Conservation (phyloP, 2,797 vertebrate species). For the Gymnodraco acuticeps region DNA sequence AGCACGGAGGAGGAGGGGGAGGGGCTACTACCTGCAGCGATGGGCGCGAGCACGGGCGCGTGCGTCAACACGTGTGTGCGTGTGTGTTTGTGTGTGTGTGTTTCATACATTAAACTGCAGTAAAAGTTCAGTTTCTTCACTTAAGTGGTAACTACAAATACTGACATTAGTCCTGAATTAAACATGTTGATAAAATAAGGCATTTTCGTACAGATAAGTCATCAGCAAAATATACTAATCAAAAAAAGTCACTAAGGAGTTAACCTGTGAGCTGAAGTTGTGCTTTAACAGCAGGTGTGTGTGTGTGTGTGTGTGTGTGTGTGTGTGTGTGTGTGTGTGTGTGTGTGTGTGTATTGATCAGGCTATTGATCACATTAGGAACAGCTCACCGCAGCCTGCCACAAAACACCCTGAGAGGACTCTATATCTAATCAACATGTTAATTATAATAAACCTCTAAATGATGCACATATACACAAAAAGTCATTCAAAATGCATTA, state of each 20-base stretch:
- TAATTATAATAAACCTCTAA: not conserved
- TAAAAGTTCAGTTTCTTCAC: too few species aligned
- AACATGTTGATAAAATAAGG: too few species aligned
- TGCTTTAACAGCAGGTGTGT: constrained; percentile 2
- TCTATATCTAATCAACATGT: constrained; percentile 1
- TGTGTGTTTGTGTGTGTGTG: not conserved
- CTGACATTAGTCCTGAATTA: too few species aligned
- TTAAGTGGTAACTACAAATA: too few species aligned
- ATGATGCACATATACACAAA: not conserved
- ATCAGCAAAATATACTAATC: too few species aligned
- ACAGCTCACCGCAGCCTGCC: constrained; percentile 31
- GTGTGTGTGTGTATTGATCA: constrained; percentile 36
- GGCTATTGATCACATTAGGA: constrained; percentile 50
- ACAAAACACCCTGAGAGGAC: constrained; percentile 14
- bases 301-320: not conserved
- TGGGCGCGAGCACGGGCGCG: constrained; percentile 31
- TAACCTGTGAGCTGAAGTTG: constrained; percentile 31
- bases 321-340: constrained; percentile 2
- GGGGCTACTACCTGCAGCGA: constrained; percentile 74
- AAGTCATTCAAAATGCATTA: too few species aligned
- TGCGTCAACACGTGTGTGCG: constrained; percentile 9
- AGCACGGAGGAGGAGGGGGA: constrained; percentile 48
- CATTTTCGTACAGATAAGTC: too few species aligned
- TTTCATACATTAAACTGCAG: too few species aligned
- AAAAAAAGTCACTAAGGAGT: constrained; percentile 17